Conservation (phyloP, 2,113 vertebrate genomes). For the Alouatta palliata region DNA sequence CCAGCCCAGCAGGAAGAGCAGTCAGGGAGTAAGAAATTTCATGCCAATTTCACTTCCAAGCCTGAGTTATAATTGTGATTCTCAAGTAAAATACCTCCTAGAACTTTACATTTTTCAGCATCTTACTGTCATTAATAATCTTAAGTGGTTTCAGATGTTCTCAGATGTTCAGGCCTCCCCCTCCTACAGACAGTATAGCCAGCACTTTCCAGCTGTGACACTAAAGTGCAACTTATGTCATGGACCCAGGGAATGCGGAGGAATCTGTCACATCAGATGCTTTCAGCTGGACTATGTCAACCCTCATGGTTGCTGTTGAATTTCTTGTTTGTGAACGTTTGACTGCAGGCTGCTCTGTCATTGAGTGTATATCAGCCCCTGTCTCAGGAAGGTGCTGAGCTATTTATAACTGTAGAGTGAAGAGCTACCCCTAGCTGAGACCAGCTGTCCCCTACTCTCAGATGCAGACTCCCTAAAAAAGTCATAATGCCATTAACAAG, state of each 20-base stretch:
- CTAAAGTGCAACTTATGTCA: neutral
- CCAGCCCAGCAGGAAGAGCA: neutral
- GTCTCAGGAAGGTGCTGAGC: neutral
- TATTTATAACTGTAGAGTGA: neutral
- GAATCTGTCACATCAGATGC: neutral
- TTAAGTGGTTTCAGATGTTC: neutral
- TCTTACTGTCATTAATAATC: neutral
- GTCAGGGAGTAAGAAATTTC: neutral
- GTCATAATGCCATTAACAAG: fast-evolving
- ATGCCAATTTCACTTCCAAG: neutral
- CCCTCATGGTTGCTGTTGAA: neutral
- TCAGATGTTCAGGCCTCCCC: neutral
- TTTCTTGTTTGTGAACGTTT: neutral
- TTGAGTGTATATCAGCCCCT: neutral
- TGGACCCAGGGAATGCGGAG: neutral
- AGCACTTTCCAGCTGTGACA: neutral
- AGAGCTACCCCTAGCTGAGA: neutral
- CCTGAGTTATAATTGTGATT: neutral
- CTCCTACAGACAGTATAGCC: neutral
- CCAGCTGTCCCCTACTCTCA: neutral
- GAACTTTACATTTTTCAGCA: neutral
- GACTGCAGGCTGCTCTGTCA: neutral
- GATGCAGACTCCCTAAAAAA: neutral
- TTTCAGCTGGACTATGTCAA: neutral
- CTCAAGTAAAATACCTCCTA: neutral